These are phyloP conservation scores for Cardiocondyla obscurior DNA, from an alignment of 1,140 invertebrate genomes.

Conservation along the genomic window DNA sequence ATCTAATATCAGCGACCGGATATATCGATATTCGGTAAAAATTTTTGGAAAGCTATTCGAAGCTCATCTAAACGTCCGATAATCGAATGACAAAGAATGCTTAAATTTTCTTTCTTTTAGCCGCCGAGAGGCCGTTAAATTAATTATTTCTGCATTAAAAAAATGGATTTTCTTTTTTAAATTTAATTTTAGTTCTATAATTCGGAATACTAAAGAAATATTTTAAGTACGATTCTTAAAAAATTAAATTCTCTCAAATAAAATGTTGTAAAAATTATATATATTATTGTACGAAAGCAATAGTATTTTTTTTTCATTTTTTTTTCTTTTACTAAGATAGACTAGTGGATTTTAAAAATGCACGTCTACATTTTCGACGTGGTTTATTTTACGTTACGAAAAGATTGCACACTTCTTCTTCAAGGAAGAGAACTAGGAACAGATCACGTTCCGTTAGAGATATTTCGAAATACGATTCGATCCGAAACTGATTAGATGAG, in stretches of 20 bases:
- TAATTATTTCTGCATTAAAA: background rate
- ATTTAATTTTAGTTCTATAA: background rate
- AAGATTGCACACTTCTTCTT: background rate
- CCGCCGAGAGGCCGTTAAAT: background rate
- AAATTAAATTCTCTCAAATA: background rate
- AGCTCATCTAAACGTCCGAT: slow-evolving; percentile 6
- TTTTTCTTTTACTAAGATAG: background rate
- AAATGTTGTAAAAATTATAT: background rate
- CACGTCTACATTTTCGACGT: background rate
- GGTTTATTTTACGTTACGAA: slow-evolving; percentile 25
- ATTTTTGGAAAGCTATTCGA: slow-evolving; percentile 35
- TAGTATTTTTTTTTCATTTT: background rate
- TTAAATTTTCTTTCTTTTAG: slow-evolving; percentile 13
- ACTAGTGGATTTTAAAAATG: background rate
- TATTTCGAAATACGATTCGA: slow-evolving; percentile 46
- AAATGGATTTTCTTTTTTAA: background rate
- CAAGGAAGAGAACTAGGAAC: background rate
- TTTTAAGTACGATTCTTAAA: background rate
- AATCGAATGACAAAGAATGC: slow-evolving; percentile 12
- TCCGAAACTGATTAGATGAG: slow-evolving; percentile 39
- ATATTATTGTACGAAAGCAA: background rate
- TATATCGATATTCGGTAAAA: slow-evolving; percentile 22
- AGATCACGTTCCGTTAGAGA: slow-evolving; percentile 46
- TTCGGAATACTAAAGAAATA: background rate
- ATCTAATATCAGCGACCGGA: slow-evolving; percentile 31